Evolutionary conservation across 2,113 vertebrate genomes (phyloP).

Genomic region (Grammatotria lemairii): DNA sequence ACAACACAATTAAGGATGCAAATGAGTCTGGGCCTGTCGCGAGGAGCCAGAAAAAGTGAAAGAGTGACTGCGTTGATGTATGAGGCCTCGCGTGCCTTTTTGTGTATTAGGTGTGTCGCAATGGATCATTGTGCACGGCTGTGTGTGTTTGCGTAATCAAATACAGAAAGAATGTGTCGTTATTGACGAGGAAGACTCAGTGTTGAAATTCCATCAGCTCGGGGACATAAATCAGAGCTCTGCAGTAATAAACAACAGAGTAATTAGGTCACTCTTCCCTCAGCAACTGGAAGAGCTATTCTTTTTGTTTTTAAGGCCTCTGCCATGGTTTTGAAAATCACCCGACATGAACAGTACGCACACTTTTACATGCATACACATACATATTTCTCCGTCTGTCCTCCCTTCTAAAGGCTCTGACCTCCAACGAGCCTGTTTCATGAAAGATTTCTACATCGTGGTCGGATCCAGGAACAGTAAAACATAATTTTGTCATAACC

Average conservation of each 20-base stretch:
- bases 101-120: constrained; percentile 51
- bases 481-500: constrained; percentile 93
- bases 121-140: constrained; percentile 39
- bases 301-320: constrained; percentile 26
- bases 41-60: constrained; percentile 54
- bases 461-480: constrained; percentile 77
- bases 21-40: constrained; percentile 67
- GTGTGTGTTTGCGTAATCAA: constrained; percentile 8
- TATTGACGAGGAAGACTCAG: constrained; percentile 33
- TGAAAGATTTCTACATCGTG: constrained; percentile 70
- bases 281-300: constrained; percentile 23
- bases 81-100: constrained; percentile 38
- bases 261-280: constrained; percentile 56
- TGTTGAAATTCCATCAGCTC: constrained; percentile 54
- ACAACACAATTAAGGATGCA: constrained; percentile 76
- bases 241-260: constrained; percentile 55
- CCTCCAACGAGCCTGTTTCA: constrained; percentile 36
- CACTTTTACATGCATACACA: not conserved
- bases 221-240: constrained; percentile 50
- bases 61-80: constrained; percentile 59
- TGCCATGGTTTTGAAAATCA: not conserved
- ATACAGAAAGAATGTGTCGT: constrained; percentile 2
- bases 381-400: not conserved
- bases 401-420: constrained; percentile 29
- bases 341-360: constrained; percentile 1